A percentile compares a stretch with the other conserved stretches of the same genome.
Evolutionary conservation across 2,797 vertebrate genomes (phyloP).

Genomic region (Myripristis murdjan): DNA sequence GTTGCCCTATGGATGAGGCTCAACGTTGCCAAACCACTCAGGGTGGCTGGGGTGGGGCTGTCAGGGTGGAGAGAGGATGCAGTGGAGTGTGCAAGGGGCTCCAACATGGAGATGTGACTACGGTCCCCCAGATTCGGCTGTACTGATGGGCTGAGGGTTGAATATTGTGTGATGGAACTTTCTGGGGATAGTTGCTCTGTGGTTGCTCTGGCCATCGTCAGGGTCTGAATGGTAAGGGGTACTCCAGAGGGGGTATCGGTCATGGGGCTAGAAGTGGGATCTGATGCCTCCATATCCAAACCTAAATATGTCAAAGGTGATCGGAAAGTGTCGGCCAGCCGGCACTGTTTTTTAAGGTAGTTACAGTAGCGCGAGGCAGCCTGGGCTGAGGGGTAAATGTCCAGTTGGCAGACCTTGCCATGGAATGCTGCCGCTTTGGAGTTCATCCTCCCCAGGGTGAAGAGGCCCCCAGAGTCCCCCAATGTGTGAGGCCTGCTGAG

Average conservation of each 20-base stretch:
- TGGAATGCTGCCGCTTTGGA: conserved; percentile 90
- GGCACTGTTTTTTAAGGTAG: conserved; percentile 93
- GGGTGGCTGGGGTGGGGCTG: conserved; percentile 35
- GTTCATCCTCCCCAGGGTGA: conserved; percentile 94
- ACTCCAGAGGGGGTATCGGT: conserved; percentile 53
- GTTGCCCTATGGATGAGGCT: conserved; percentile 59
- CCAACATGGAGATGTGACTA: conserved; percentile 53
- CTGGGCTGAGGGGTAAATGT: conserved; percentile 93
- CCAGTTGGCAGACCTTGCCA: conserved; percentile 94
- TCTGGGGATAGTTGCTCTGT: conserved; percentile 42
- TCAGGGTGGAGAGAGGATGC: conserved; percentile 33
- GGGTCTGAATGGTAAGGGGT: conserved; percentile 42
- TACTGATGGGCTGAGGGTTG: conserved; percentile 57
- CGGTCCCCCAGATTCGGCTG: conserved; percentile 50
- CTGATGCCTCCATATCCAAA: conserved; percentile 51
- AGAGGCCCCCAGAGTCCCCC: conserved; percentile 83
- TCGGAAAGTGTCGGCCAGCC: conserved; percentile 89
- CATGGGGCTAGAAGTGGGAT: conserved; percentile 48
- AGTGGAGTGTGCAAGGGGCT: conserved; percentile 34
- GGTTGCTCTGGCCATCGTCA: conserved; percentile 35
- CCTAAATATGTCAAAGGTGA: conserved; percentile 66
- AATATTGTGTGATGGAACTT: conserved; percentile 41
- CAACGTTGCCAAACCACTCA: conserved; percentile 21
- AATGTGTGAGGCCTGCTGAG: conserved; percentile 84
- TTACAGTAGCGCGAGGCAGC: conserved; percentile 92